phyloP scores from a whole-genome alignment of 2,888 invertebrate species.

The Choreutis nemorana region DNA sequence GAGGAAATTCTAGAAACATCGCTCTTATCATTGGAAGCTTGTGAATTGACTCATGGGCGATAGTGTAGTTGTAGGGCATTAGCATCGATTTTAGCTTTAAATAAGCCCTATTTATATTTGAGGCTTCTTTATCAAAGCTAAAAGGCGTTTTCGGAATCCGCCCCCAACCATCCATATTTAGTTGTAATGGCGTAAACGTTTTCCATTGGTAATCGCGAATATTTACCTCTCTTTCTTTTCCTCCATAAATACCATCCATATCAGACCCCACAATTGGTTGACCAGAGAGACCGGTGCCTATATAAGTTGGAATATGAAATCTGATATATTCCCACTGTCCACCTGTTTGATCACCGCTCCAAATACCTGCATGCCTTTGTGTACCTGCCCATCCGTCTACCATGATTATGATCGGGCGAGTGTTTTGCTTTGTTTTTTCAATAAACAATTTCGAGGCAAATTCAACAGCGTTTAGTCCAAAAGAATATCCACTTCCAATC shows the following conservation, averaged over 20 bases:
- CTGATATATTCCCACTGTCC: slow-evolving; percentile 57
- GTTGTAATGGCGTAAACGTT: slow-evolving; percentile 48
- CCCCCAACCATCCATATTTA: slow-evolving; percentile 61
- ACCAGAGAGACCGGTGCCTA: slow-evolving; percentile 51
- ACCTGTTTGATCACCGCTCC: slow-evolving; percentile 55
- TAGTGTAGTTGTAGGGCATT: slow-evolving; percentile 50
- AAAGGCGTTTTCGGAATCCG: slow-evolving; percentile 43
- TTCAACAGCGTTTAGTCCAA: slow-evolving; percentile 43
- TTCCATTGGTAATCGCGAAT: slow-evolving; percentile 57
- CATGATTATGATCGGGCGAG: slow-evolving; percentile 43
- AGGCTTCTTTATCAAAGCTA: slow-evolving; percentile 36
- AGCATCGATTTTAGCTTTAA: slow-evolving; percentile 50
- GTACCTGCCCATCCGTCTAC: slow-evolving; percentile 59
- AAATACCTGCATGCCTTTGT: slow-evolving; percentile 46
- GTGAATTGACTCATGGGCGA: slow-evolving; percentile 33
- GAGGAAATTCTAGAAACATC: slow-evolving; percentile 49
- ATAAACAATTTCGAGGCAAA: slow-evolving; percentile 36
- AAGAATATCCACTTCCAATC: slow-evolving; percentile 52
- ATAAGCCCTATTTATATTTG: slow-evolving; percentile 42
- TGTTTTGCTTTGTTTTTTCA: slow-evolving; percentile 20
- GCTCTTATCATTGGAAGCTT: slow-evolving; percentile 51
- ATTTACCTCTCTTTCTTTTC: slow-evolving; percentile 34
- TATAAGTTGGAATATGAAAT: slow-evolving; percentile 54
- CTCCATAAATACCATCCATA: slow-evolving; percentile 53
- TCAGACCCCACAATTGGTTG: slow-evolving; percentile 49